Evolutionary conservation across 1,140 invertebrate genomes (phyloP).

Genomic region (Pseudobourletiella spinata): DNA sequence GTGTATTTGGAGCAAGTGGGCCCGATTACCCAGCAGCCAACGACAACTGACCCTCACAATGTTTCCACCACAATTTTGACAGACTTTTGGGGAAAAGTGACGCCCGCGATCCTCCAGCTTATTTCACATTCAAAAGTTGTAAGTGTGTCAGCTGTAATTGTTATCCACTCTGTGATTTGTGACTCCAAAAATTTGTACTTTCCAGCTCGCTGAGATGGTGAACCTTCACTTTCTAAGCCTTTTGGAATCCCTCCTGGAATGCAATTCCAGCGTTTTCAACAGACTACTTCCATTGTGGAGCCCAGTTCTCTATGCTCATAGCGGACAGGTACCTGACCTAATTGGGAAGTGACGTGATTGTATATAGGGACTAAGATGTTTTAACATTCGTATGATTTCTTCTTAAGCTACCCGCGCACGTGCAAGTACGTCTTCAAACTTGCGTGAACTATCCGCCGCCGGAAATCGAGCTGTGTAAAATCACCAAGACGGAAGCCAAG

Average conservation of each 20-base stretch:
- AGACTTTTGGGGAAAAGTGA: conserved; percentile 98
- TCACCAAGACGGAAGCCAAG: not conserved
- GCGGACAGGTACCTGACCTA: conserved; percentile 76
- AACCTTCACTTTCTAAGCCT: conserved; percentile 93
- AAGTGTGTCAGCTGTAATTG: conserved; percentile 33
- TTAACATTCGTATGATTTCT: conserved; percentile 14
- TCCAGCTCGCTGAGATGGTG: conserved; percentile 89
- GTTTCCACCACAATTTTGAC: conserved; percentile 74
- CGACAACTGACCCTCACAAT: conserved; percentile 57
- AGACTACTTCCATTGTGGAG: conserved; percentile 80
- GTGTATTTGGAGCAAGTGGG: conserved; percentile 91
- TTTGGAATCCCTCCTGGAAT: conserved; percentile 90
- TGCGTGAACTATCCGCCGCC: conserved; percentile 66
- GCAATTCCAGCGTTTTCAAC: conserved; percentile 81
- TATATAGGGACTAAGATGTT: not conserved
- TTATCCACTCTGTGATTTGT: not conserved
- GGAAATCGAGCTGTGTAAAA: conserved; percentile 1
- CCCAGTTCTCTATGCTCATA: conserved; percentile 80
- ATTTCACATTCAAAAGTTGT: conserved; percentile 88
- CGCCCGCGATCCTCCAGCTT: conserved; percentile 86
- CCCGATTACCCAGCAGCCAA: conserved; percentile 48
- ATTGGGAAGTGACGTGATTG: conserved; percentile 24
- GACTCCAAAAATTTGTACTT: not conserved
- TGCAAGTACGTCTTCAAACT: conserved; percentile 78
- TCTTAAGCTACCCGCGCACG: conserved; percentile 73